phyloP scores from a whole-genome alignment of 1,140 invertebrate genomes.

The Drosophila santomea region DNA sequence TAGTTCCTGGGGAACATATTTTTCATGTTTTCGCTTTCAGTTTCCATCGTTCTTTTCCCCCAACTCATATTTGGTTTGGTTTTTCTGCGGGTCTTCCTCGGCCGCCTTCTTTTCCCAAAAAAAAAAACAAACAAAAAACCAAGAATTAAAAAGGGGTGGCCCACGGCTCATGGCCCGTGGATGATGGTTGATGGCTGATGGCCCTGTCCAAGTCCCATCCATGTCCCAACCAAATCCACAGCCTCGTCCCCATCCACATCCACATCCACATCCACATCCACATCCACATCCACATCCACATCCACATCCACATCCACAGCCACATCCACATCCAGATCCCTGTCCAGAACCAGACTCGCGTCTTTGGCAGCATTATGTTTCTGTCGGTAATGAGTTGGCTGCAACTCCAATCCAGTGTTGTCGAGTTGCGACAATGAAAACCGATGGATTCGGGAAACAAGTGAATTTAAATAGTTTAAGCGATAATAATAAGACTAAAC shows the following conservation, averaged over 20 bases:
- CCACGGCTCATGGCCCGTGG: constrained; percentile 29
- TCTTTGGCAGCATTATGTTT: constrained; percentile 50
- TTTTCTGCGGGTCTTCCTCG: constrained; percentile 60
- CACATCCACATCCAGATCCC: constrained; percentile 15
- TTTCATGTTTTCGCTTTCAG: constrained; percentile 61
- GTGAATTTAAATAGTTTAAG: too few species aligned
- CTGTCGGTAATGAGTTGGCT: constrained; percentile 45
- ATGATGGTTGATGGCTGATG: constrained; percentile 27
- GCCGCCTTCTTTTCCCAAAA: constrained; percentile 9
- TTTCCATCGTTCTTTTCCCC: constrained; percentile 37
- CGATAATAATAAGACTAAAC: too few species aligned
- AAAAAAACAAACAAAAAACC: constrained; percentile 2
- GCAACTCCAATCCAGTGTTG: constrained; percentile 19
- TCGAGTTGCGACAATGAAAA: background rate
- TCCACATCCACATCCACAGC: background rate
- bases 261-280: background rate
- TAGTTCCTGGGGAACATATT: constrained; percentile 21
- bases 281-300: constrained; percentile 11
- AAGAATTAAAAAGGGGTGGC: constrained; percentile 51
- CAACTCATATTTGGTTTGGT: constrained; percentile 39
- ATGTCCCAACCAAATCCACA: background rate
- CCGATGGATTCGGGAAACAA: background rate
- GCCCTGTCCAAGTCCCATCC: constrained; percentile 12
- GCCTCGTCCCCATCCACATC: background rate
- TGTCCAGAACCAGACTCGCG: constrained; percentile 41